Percentiles rank a stretch among this genome's conserved stretches.
phyloP scores from a whole-genome alignment of 1,140 invertebrate genomes.

The Apolygus lucorum region DNA sequence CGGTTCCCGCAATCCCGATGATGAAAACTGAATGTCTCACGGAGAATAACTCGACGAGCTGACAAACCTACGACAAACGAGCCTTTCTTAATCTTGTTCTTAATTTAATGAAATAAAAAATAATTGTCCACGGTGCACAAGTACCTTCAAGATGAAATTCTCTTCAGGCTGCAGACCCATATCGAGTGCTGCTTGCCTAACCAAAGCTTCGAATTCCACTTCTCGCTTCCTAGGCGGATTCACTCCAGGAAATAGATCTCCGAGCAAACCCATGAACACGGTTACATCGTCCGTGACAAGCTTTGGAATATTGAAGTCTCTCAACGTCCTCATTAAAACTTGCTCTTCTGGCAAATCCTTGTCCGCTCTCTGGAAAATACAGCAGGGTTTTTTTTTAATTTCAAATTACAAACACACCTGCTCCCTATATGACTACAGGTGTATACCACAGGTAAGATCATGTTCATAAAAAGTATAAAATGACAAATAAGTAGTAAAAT shows the following conservation, averaged over 20 bases:
- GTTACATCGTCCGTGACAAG: slow-evolving; percentile 83
- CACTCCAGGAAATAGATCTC: slow-evolving; percentile 79
- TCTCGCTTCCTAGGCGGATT: slow-evolving; percentile 79
- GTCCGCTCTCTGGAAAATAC: slow-evolving; percentile 53
- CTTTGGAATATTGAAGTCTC: slow-evolving; percentile 90
- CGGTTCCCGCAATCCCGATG: slow-evolving; percentile 83
- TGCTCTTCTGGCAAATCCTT: slow-evolving; percentile 61
- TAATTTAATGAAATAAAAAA: neutral
- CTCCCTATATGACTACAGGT: too few species aligned
- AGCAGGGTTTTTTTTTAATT: too few species aligned
- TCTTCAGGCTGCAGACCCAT: slow-evolving; percentile 85
- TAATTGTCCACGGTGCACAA: neutral
- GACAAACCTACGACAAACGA: slow-evolving; percentile 75
- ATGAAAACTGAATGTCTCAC: slow-evolving; percentile 93
- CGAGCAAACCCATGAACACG: slow-evolving; percentile 85
- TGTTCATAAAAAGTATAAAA: too few species aligned
- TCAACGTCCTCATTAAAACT: slow-evolving; percentile 71
- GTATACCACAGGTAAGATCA: too few species aligned
- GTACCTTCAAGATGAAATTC: slow-evolving; percentile 71
- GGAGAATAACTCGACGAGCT: slow-evolving; percentile 83
- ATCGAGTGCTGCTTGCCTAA: slow-evolving; percentile 67
- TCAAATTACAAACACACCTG: too few species aligned
- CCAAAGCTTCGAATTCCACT: slow-evolving; percentile 70
- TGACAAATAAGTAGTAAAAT: too few species aligned
- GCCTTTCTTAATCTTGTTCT: neutral